Percentiles rank a stretch among this genome's conserved stretches.
These are phyloP conservation scores for Zhuqinia jingwanae DNA, from an alignment of 2,888 invertebrate genomes.

Conservation along the genomic window DNA sequence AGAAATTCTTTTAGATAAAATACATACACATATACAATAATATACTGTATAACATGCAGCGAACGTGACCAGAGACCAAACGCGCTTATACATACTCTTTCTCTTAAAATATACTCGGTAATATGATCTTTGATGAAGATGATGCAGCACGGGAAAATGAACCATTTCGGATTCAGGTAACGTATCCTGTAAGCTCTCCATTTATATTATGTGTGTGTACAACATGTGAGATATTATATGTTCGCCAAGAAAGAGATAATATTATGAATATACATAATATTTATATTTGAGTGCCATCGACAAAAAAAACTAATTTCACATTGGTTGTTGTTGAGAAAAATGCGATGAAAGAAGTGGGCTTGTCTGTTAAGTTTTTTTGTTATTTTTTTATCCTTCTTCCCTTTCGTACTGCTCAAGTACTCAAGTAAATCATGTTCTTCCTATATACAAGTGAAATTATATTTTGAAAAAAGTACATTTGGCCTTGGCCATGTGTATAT, in stretches of 20 bases:
- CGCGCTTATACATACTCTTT: not conserved
- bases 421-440: not conserved
- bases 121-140: conserved; percentile 48
- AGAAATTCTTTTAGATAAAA: not conserved
- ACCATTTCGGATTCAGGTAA: conserved; percentile 58
- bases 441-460: not conserved
- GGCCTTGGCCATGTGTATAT: too few species aligned
- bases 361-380: not conserved
- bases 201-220: not conserved
- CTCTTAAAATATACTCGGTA: conserved; percentile 11
- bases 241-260: conserved; percentile 23
- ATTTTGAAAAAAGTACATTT: not conserved
- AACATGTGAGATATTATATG: not conserved
- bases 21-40: conserved; percentile 8
- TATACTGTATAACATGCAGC: not conserved
- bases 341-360: not conserved
- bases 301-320: not conserved
- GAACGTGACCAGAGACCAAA: conserved; percentile 58
- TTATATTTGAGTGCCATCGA: not conserved
- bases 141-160: conserved; percentile 47
- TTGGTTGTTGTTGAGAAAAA: not conserved
- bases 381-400: not conserved
- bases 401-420: not conserved
- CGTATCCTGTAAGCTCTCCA: conserved; percentile 32
- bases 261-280: not conserved